phyloP scores from a whole-genome alignment of 1,140 invertebrate genomes.

The Bicyclus anynana region DNA sequence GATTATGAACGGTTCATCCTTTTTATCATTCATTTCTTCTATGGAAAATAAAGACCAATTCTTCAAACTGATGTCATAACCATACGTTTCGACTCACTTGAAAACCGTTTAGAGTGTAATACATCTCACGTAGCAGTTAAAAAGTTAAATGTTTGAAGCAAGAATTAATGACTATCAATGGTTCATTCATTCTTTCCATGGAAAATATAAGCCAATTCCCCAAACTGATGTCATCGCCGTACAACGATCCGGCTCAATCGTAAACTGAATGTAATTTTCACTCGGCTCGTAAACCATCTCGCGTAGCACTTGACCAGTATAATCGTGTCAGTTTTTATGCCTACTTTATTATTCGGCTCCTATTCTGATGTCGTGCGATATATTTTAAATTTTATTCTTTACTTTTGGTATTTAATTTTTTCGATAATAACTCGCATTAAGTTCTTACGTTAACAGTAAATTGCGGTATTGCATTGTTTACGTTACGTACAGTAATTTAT shows the following conservation, averaged over 20 bases:
- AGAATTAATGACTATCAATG: no score
- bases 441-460: no score
- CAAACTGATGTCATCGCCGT: slow-evolving; percentile 34
- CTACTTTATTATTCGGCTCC: slow-evolving; percentile 18
- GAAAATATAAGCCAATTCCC: not conserved
- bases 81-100: slow-evolving; percentile 36
- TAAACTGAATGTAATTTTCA: slow-evolving; percentile 38
- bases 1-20: no score
- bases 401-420: not conserved
- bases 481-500: no score
- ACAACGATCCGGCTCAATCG: slow-evolving; percentile 27
- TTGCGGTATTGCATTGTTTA: no score
- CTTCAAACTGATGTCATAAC: slow-evolving; percentile 30
- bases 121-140: no score
- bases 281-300: slow-evolving; percentile 32
- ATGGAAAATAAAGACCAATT: not conserved
- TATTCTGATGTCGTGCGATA: slow-evolving; percentile 24
- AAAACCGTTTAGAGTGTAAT: no score
- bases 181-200: not conserved
- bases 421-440: no score
- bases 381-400: slow-evolving; percentile 1
- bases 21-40: no score
- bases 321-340: slow-evolving; percentile 34
- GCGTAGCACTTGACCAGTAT: slow-evolving; percentile 28
- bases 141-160: no score